Conservation (phyloP, 2,113 vertebrate species). For the Terrapene triunguis region DNA sequence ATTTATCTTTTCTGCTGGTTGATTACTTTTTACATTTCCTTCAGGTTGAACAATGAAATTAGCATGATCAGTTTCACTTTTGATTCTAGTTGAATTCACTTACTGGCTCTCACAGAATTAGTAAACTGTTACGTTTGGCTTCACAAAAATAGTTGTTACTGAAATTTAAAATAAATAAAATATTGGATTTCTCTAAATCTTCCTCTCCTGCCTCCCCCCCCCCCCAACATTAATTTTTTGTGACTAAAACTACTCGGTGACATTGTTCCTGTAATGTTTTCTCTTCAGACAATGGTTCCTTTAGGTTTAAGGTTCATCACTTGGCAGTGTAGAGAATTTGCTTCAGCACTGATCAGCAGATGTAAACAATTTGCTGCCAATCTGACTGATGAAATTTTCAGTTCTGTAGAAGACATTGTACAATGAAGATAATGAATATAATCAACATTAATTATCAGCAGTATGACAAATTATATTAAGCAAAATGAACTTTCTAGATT, state of each 20-base stretch:
- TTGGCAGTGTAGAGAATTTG: neutral
- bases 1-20: neutral
- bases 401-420: conserved; percentile 30
- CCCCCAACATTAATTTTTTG: neutral
- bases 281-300: neutral
- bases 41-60: neutral
- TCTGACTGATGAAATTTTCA: conserved; percentile 18
- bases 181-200: neutral
- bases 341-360: neutral
- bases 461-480: conserved; percentile 55
- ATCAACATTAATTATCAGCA: conserved; percentile 54
- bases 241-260: neutral
- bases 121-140: neutral
- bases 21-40: neutral
- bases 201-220: neutral
- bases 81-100: neutral
- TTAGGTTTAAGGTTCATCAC: neutral
- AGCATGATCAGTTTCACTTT: neutral
- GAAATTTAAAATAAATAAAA: neutral
- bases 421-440: conserved; percentile 50
- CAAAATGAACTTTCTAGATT: conserved; percentile 45
- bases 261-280: neutral
- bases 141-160: neutral
- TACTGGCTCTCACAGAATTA: neutral
- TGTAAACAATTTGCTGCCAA: conserved; percentile 14